These are phyloP conservation scores for Raja brachyura DNA, from an alignment of 2,113 vertebrate genomes.

Conservation along the genomic window DNA sequence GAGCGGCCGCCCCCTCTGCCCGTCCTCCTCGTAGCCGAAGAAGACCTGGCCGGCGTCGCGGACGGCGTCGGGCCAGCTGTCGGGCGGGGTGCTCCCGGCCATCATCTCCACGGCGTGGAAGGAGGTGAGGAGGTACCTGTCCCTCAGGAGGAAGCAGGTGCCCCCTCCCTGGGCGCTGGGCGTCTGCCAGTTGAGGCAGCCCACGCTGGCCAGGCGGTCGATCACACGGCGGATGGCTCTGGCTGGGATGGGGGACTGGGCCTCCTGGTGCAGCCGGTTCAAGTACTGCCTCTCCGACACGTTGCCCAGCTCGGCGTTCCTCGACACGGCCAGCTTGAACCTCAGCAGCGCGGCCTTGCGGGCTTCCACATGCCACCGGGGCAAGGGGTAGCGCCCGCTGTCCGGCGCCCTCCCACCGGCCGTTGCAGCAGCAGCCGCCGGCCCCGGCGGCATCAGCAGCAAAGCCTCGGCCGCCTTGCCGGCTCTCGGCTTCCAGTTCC, in stretches of 20 bases:
- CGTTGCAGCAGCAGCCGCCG: too few species aligned
- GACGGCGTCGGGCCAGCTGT: neutral
- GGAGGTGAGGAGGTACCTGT: neutral
- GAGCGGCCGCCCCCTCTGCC: neutral
- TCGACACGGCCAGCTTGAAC: neutral
- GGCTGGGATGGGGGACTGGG: neutral
- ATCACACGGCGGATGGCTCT: neutral
- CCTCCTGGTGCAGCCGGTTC: neutral
- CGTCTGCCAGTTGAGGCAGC: neutral
- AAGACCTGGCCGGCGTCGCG: neutral
- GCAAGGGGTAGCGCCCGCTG: neutral
- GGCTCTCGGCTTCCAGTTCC: neutral
- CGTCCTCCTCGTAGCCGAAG: neutral
- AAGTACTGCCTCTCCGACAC: neutral
- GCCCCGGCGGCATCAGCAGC: too few species aligned
- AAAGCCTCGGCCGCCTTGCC: neutral
- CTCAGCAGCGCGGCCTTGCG: neutral
- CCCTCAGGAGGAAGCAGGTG: neutral
- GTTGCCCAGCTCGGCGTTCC: neutral
- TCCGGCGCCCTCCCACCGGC: neutral
- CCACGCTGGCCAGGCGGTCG: neutral
- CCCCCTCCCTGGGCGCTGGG: neutral
- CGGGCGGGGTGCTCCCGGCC: neutral
- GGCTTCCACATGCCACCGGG: neutral
- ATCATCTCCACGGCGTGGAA: slow-evolving; percentile 27